phyloP scores from a whole-genome alignment of 2,888 invertebrate species.

The Harpalus rubripes region DNA sequence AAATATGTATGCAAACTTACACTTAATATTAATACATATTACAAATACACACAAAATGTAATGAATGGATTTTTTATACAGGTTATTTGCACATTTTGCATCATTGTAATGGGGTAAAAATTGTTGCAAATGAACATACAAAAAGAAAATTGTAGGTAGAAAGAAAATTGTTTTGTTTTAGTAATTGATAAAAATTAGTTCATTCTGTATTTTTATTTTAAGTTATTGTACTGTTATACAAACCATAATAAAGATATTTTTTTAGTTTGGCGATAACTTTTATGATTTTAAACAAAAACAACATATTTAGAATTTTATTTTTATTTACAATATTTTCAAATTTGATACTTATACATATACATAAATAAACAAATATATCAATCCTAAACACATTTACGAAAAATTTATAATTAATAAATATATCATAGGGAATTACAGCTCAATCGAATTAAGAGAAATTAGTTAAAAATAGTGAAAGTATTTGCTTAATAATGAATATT shows the following conservation, averaged over 20 bases:
- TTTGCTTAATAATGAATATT: too few species aligned
- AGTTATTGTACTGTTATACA: not conserved
- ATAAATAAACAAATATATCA: not conserved
- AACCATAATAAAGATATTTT: slow-evolving; percentile 1
- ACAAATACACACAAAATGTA: too few species aligned
- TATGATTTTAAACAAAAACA: slow-evolving; percentile 1
- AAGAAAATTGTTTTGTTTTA: slow-evolving; percentile 3
- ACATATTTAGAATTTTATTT: not conserved
- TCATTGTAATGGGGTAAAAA: not conserved
- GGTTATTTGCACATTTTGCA: not conserved
- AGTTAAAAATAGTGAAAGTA: too few species aligned
- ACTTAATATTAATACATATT: slow-evolving; percentile 35
- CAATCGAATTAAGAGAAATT: too few species aligned
- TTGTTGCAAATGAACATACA: not conserved
- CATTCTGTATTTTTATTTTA: not conserved
- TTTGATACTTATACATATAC: not conserved
- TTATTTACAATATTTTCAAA: not conserved
- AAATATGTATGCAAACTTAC: slow-evolving; percentile 45
- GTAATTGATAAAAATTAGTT: not conserved
- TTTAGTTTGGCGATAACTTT: not conserved
- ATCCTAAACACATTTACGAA: too few species aligned
- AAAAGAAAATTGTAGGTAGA: not conserved
- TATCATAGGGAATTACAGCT: too few species aligned
- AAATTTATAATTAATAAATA: too few species aligned
- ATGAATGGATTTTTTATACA: slow-evolving; percentile 24